phyloP scores from a whole-genome alignment of 2,797 vertebrate genomes.

The Sebastes trivittatus region DNA sequence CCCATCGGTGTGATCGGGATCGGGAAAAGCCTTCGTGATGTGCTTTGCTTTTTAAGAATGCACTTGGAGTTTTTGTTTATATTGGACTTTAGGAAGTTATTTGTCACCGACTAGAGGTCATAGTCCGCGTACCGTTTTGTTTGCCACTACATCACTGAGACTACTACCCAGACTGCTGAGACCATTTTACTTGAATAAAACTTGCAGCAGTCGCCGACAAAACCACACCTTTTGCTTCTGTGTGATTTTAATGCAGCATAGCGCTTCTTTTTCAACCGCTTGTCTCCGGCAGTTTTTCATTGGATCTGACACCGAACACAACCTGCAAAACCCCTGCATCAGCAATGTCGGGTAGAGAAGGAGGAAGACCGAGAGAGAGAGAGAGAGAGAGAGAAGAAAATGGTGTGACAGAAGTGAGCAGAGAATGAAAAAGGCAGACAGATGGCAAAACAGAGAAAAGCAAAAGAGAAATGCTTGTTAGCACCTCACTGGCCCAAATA shows the following conservation, averaged over 20 bases:
- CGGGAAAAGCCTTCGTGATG: background rate
- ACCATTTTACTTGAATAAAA: constrained; percentile 25
- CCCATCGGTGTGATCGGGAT: background rate
- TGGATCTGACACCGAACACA: constrained; percentile 64
- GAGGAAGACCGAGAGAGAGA: constrained; percentile 16
- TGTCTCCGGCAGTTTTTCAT: constrained; percentile 65
- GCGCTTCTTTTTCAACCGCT: constrained; percentile 34
- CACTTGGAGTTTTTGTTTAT: constrained; percentile 16
- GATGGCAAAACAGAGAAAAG: constrained; percentile 45
- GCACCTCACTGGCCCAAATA: constrained; percentile 75
- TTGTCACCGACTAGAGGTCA: constrained; percentile 32
- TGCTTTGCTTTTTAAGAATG: background rate
- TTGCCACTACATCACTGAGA: constrained; percentile 32
- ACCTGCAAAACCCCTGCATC: constrained; percentile 66
- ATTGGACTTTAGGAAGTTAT: constrained; percentile 6
- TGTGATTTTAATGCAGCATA: constrained; percentile 56
- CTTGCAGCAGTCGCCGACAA: constrained; percentile 26
- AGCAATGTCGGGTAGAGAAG: constrained; percentile 44
- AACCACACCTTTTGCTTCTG: constrained; percentile 53
- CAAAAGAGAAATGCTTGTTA: constrained; percentile 62
- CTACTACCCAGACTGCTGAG: background rate
- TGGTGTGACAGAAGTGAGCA: constrained; percentile 2
- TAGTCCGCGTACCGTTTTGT: constrained; percentile 25
- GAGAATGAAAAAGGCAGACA: constrained; percentile 40
- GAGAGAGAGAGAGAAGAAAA: background rate